Evolutionary conservation across 2,113 vertebrate species (phyloP).

Genomic region (Calyptomena viridis): DNA sequence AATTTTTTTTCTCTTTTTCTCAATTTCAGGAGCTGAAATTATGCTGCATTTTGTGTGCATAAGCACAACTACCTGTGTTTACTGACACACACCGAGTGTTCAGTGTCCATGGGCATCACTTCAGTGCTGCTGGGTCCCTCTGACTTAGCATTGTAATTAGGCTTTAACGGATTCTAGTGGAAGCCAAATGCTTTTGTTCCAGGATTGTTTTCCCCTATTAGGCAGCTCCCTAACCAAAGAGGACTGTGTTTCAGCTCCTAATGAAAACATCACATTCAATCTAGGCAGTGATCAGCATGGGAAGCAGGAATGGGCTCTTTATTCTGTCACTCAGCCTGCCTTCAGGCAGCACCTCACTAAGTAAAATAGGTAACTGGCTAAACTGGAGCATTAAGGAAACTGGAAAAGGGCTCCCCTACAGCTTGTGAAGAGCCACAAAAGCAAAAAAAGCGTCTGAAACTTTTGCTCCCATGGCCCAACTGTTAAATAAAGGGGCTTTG

Average conservation of each 20-base stretch:
- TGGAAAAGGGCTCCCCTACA: neutral
- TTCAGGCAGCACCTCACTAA: neutral
- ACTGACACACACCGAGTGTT: neutral
- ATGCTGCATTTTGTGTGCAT: neutral
- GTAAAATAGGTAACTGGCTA: neutral
- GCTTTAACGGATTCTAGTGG: constrained; percentile 34
- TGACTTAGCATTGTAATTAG: constrained; percentile 20
- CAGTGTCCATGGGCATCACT: neutral
- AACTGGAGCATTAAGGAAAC: neutral
- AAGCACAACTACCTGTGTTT: constrained; percentile 23
- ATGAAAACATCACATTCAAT: constrained; percentile 31
- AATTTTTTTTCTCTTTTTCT: neutral
- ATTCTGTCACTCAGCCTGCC: neutral
- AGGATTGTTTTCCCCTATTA: neutral
- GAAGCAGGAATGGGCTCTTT: neutral
- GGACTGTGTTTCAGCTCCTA: neutral
- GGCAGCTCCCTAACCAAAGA: constrained; percentile 12
- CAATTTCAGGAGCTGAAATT: neutral
- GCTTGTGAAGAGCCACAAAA: neutral
- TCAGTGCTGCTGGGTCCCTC: neutral
- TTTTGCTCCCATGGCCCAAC: neutral
- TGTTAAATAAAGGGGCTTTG: neutral
- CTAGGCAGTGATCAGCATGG: neutral
- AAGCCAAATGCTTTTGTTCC: constrained; percentile 52
- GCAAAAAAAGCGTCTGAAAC: neutral